A percentile compares a stretch with the other conserved stretches of the same genome.
Conservation (phyloP, 2,888 invertebrate species). For the Trichacis sp. region DNA sequence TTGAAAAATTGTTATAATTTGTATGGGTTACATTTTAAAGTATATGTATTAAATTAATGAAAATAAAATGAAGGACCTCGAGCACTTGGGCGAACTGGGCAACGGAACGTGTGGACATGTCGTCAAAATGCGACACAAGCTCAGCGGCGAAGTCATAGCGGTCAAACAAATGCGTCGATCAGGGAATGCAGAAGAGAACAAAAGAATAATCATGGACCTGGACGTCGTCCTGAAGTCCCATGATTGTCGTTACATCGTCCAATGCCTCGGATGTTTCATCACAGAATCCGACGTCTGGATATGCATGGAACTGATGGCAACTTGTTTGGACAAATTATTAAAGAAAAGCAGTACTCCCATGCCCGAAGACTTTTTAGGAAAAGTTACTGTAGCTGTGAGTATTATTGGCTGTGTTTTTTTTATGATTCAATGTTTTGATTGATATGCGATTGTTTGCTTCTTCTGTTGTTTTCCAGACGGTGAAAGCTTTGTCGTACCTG, state of each 20-base stretch:
- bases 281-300: slow-evolving; percentile 99
- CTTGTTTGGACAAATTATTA: slow-evolving; percentile 96
- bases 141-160: slow-evolving; percentile 88
- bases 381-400: slow-evolving; percentile 95
- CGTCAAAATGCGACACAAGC: slow-evolving; percentile 93
- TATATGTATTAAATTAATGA: too few species aligned
- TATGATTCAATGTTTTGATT: too few species aligned
- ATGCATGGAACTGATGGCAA: slow-evolving; percentile 99
- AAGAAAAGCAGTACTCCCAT: slow-evolving; percentile 89
- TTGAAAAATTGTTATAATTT: too few species aligned
- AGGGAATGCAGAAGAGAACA: slow-evolving; percentile 96
- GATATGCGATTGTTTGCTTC: too few species aligned
- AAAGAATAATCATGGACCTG: slow-evolving; percentile 98
- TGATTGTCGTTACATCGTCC: slow-evolving; percentile 96
- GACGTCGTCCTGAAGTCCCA: slow-evolving; percentile 98
- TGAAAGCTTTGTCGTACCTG: slow-evolving; percentile 95
- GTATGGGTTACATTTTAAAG: too few species aligned
- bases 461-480: slow-evolving; percentile 80
- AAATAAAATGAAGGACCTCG: slow-evolving; percentile 87
- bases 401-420: slow-evolving; percentile 3
- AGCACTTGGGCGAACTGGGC: slow-evolving; percentile 88
- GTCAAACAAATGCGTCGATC: slow-evolving; percentile 99
- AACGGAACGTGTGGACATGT: slow-evolving; percentile 98
- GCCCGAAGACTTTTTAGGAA: slow-evolving; percentile 95
- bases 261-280: slow-evolving; percentile 97